Conservation (phyloP, 2,113 vertebrate genomes). For the Petaurus breviceps region DNA sequence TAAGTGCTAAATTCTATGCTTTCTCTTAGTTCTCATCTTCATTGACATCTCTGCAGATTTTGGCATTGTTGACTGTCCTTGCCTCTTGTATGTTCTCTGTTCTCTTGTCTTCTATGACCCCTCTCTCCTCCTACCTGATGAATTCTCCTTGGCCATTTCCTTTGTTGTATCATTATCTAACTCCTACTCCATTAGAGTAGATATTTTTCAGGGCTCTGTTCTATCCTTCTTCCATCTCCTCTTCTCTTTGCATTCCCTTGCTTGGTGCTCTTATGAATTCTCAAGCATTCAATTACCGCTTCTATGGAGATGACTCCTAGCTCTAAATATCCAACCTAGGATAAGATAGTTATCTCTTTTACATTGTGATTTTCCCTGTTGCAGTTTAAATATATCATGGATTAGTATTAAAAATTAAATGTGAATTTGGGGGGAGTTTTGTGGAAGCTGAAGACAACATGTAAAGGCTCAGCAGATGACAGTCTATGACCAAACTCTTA, state of each 20-base stretch:
- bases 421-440: background rate
- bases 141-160: background rate
- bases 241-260: background rate
- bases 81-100: background rate
- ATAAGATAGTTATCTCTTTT: background rate
- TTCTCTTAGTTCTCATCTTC: background rate
- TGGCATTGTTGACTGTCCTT: background rate
- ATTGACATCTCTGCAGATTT: background rate
- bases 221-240: background rate
- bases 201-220: background rate
- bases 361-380: background rate
- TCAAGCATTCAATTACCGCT: background rate
- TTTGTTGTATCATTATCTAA: background rate
- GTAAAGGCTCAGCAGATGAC: background rate
- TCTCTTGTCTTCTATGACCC: background rate
- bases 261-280: background rate
- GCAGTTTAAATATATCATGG: background rate
- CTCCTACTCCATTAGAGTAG: background rate
- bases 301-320: background rate
- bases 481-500: background rate
- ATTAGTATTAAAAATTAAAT: background rate
- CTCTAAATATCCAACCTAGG: background rate
- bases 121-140: background rate
- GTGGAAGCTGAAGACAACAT: background rate
- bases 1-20: background rate